A percentile compares a stretch with the other conserved stretches of the same genome.
Evolutionary conservation across 2,888 invertebrate species (phyloP).

Genomic region (Eudemis profundana): DNA sequence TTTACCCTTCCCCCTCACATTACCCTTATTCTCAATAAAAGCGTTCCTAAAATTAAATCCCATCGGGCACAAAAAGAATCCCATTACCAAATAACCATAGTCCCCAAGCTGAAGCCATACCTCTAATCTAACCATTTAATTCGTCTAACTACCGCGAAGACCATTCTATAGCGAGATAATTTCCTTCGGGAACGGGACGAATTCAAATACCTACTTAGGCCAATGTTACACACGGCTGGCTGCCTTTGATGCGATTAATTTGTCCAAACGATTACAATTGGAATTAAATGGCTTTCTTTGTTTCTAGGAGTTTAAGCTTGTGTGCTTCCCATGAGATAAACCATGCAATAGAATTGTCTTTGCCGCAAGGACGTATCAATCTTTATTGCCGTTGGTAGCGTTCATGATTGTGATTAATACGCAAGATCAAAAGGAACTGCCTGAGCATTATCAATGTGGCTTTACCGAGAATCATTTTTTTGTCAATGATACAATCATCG

Average conservation of each 20-base stretch:
- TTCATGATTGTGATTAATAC: neutral
- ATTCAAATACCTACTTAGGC: conserved; percentile 36
- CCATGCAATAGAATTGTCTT: neutral
- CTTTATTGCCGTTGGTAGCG: neutral
- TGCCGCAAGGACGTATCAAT: neutral
- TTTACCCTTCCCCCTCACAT: too few relatives aligned
- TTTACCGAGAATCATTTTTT: too few relatives aligned
- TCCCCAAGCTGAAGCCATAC: neutral
- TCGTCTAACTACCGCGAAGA: conserved; percentile 21
- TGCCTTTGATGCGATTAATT: conserved; percentile 35
- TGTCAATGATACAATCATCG: too few relatives aligned
- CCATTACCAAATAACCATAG: neutral
- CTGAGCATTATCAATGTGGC: too few relatives aligned
- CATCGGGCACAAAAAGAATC: neutral
- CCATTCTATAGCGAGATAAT: conserved; percentile 35
- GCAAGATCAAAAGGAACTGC: too few relatives aligned
- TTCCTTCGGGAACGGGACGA: conserved; percentile 35
- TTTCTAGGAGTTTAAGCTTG: neutral
- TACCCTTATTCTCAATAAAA: too few relatives aligned
- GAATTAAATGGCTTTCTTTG: conserved; percentile 7
- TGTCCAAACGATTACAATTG: conserved; percentile 20
- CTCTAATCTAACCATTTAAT: conserved; percentile 32
- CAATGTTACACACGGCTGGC: conserved; percentile 30
- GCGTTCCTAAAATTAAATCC: neutral
- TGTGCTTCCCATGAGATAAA: neutral